Percentiles rank a stretch among this genome's conserved stretches.
Evolutionary conservation across 1,140 invertebrate genomes (phyloP).

Genomic region (Orius laevigatus): DNA sequence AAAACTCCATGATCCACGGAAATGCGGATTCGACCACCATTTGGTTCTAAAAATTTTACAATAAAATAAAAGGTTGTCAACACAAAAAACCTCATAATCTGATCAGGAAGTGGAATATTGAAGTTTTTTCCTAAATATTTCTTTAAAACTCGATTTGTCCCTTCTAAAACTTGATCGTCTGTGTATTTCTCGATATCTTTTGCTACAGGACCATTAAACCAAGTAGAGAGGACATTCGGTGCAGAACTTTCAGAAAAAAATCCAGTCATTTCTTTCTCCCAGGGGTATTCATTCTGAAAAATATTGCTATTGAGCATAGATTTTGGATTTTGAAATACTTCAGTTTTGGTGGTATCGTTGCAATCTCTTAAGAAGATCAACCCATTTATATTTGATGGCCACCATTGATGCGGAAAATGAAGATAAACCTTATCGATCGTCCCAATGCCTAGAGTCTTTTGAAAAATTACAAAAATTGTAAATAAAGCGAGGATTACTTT

Average conservation of each 20-base stretch:
- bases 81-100: slow-evolving; percentile 19
- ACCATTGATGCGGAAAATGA: slow-evolving; percentile 44
- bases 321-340: too few species aligned
- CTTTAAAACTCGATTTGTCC: slow-evolving; percentile 30
- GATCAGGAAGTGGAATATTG: slow-evolving; percentile 20
- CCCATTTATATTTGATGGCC: slow-evolving; percentile 32
- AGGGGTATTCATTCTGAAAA: slow-evolving; percentile 24
- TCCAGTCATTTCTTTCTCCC: slow-evolving; percentile 43
- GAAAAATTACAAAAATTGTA: slow-evolving; percentile 9
- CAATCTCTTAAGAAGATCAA: slow-evolving; percentile 40
- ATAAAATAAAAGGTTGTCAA: too few species aligned
- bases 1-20: slow-evolving; percentile 53
- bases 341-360: slow-evolving; percentile 40
- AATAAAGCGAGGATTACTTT: slow-evolving; percentile 24
- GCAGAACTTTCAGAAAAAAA: slow-evolving; percentile 47
- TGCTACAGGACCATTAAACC: slow-evolving; percentile 38
- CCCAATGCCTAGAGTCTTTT: slow-evolving; percentile 43
- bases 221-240: slow-evolving; percentile 46
- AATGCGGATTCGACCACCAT: slow-evolving; percentile 50
- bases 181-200: slow-evolving; percentile 32
- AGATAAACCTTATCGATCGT: slow-evolving; percentile 62
- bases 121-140: slow-evolving; percentile 25
- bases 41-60: slow-evolving; percentile 39
- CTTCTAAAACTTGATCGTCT: slow-evolving; percentile 31
- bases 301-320: too few species aligned